Evolutionary conservation across 1,140 invertebrate species (phyloP).

Genomic region (Drosophila azteca): DNA sequence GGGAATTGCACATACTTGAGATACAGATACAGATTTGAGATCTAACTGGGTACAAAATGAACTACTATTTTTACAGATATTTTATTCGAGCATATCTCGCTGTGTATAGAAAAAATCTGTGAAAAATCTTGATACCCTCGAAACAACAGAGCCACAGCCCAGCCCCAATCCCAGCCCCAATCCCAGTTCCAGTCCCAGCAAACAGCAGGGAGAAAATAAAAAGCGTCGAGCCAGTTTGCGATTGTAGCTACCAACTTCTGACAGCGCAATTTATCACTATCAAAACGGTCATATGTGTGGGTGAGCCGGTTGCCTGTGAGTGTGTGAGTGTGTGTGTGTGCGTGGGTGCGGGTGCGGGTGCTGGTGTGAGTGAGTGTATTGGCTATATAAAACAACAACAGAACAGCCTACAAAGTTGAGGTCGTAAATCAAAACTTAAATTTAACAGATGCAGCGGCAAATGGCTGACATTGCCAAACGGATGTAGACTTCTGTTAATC

Average conservation of each 20-base stretch:
- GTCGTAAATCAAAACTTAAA: constrained; percentile 82
- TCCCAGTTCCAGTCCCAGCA: constrained; percentile 3
- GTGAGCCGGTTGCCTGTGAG: constrained; percentile 9
- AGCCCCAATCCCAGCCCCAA: not conserved
- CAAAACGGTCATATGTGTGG: constrained; percentile 48
- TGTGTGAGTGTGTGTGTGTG: constrained; percentile 22
- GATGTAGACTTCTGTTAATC: constrained; percentile 57
- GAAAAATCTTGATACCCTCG: too few species aligned
- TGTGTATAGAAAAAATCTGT: too few species aligned
- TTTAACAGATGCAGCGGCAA: constrained; percentile 82
- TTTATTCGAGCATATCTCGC: too few species aligned
- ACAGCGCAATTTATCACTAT: constrained; percentile 82
- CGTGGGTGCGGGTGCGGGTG: constrained; percentile 8
- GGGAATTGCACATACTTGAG: too few species aligned
- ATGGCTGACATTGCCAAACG: constrained; percentile 64
- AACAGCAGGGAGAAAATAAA: constrained; percentile 26
- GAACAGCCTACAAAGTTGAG: constrained; percentile 78
- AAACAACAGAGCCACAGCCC: too few species aligned
- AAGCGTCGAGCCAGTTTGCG: constrained; percentile 49
- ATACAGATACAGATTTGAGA: too few species aligned
- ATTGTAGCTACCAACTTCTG: constrained; percentile 79
- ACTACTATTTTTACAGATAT: too few species aligned
- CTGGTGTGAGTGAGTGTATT: constrained; percentile 42
- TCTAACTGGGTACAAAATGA: too few species aligned
- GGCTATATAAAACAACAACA: constrained; percentile 66